Percentiles rank a stretch among this genome's conserved stretches.
phyloP scores from a whole-genome alignment of 2,113 vertebrate species.

The Halcyon malimbica region DNA sequence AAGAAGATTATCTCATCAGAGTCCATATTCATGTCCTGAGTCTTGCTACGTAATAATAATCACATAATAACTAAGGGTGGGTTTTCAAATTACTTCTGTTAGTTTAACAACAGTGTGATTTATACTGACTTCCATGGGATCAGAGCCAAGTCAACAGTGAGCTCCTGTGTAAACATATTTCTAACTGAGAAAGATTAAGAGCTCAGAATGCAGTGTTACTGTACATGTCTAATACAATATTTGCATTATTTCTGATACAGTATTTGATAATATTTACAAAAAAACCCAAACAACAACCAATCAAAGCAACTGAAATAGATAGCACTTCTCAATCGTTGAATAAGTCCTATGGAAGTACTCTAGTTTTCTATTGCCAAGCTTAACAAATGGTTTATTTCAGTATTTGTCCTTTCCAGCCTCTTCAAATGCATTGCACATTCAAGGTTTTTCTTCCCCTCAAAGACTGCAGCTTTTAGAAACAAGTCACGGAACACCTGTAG shows the following conservation, averaged over 20 bases:
- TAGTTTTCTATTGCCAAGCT: not conserved
- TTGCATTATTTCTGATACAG: not conserved
- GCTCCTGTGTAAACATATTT: not conserved
- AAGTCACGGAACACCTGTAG: not conserved
- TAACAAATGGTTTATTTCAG: not conserved
- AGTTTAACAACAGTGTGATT: not conserved
- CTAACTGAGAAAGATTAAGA: conserved; percentile 12
- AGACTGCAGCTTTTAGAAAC: not conserved
- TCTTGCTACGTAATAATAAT: not conserved
- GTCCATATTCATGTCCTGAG: not conserved
- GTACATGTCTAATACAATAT: not conserved
- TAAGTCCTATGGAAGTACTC: not conserved
- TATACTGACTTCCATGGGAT: not conserved
- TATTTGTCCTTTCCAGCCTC: not conserved
- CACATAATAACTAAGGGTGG: not conserved
- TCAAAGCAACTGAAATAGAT: not conserved
- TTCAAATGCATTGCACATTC: not conserved
- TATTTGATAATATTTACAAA: not conserved
- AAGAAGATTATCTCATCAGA: not conserved
- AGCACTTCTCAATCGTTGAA: not conserved
- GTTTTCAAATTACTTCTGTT: not conserved
- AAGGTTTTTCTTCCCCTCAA: not conserved
- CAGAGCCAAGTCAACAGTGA: not conserved
- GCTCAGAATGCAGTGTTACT: not conserved
- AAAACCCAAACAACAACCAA: not conserved